Base-by-base conservation (phyloP, 37 sponge, comb jelly and placozoan genomes). In the Aphrocallistes beatrix region DNA sequence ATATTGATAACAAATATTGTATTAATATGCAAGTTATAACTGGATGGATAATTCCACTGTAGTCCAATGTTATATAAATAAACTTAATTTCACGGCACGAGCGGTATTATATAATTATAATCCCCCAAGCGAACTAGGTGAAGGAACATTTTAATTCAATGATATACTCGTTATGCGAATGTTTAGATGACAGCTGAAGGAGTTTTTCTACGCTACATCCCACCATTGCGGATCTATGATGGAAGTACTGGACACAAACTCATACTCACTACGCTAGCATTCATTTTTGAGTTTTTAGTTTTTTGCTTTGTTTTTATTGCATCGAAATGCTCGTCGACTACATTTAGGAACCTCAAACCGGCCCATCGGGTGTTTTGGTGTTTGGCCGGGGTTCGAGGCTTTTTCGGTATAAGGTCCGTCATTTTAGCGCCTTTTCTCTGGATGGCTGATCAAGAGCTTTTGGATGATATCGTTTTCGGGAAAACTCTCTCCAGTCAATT, bases 361-460 rank as follows among this genome's bases (percentile, higher is more conserved):
- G 81, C 81, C 17, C 81, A 86, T 37, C 83, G 83, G 39, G 86
- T 86, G 49, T 86, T 86, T n/a, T 86, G 86, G 86, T 36, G 38
- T 36, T 37, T 86, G 8, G 37, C 86, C 1, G 81, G 51, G 3
- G 86, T 36, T 8, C 81, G 86, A 19, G 86, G 37, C 37, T 37
- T 34, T 6, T 81, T 86, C 39, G 86, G 86, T 9, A 30, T 37
- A 25, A 81, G 23, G 23, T 16, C 51, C 34, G 38, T 50, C 6
- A n/a, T n/a, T n/a, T 32, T 84, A 1, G 23, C n/a, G 19, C 1
- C 17, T 19, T 3, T 38, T 23, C 1, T 36, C 3, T 16, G 1
- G n/a, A 17, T 36, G 38, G 36, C 38, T 1, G 39, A 36, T 23
- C 37, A 25, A 40, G 85, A 86, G 37, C 81, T 86, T 23, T 81